Evolutionary conservation across 2,113 vertebrate genomes (phyloP), one percentile per base, ranked within the genome.

Genomic region (Anas platyrhynchos): DNA sequence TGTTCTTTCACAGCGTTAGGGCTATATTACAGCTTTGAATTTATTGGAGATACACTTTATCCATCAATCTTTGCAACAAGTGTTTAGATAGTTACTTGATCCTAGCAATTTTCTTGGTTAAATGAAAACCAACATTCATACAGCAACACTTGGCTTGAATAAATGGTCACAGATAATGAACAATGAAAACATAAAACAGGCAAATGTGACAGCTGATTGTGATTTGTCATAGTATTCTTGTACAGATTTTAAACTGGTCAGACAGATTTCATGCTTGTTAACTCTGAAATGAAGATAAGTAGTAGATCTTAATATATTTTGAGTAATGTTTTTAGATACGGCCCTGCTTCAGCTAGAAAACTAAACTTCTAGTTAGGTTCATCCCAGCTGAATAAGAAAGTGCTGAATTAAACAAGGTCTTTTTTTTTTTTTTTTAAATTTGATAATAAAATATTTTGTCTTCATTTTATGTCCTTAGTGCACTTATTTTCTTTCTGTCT

Each of bases 161-260:
- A 93, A 91, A 83, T 80, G 66, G 89, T 92, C 86, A 89, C 84
- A 89, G 92, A 94, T 92, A 82, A 41, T 25, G 74, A 93, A 91
- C 78, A 94, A 93, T 79, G 58, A 92, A 95, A 91, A 93, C 12
- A 85, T 66, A 87, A 92, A 91, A 4, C 34, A 76, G 74, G 66
- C 38, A 91, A 92, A 93, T 62, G 59, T 89, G 91, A 85, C 91
- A 95, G 81, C 83, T 96, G 92, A 91, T 82, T 77, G 83, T 4
- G 3, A 95, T 93, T 94, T 92, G 52, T 59, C 59, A 16, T 41
- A 87, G 58, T 56, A 68, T 58, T 94, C 63, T 87, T 55, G 48
- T 26, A 76, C 74, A 85, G 56, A 69, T 83, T 96, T 91, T 89
- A 89, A 94, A 69, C 74, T 74, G 69, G 76, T 79, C 58, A 89